A percentile compares a stretch with the other conserved stretches of the same genome.
These are phyloP conservation scores for Ichneumoninae sp. DNA, from an alignment of 2,888 invertebrate species.

Conservation along the genomic window DNA sequence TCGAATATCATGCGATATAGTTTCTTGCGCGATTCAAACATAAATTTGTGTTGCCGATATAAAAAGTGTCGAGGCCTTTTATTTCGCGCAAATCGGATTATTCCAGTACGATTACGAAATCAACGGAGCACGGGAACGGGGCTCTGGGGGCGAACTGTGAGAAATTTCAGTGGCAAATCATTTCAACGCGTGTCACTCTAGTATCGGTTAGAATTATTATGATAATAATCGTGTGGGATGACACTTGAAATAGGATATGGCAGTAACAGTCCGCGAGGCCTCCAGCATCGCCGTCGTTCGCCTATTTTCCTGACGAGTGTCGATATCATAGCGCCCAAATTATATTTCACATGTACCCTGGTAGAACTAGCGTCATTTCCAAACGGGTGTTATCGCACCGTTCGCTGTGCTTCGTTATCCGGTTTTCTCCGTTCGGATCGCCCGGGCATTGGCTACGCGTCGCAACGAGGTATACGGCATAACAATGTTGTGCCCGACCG, in stretches of 20 bases:
- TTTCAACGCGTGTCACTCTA: background rate
- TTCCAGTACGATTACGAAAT: background rate
- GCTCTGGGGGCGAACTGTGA: too few species aligned
- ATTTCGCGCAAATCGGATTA: too few species aligned
- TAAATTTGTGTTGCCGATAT: too few species aligned
- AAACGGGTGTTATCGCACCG: slow-evolving; percentile 15
- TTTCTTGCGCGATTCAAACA: too few species aligned
- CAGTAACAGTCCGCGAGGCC: background rate
- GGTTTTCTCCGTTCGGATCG: background rate
- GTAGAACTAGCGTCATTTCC: slow-evolving; percentile 15
- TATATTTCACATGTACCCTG: slow-evolving; percentile 33
- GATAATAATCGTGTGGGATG: background rate
- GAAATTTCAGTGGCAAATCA: background rate
- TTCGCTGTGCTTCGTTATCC: slow-evolving; percentile 15
- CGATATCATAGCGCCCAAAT: slow-evolving; percentile 51
- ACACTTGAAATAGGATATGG: slow-evolving; percentile 8
- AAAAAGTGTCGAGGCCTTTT: too few species aligned
- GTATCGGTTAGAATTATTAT: background rate
- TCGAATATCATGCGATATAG: too few species aligned
- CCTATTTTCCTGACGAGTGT: slow-evolving; percentile 39
- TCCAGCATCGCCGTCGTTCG: background rate
- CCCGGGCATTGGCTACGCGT: background rate
- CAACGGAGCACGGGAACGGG: too few species aligned
- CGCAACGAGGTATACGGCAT: background rate
- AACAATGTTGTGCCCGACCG: background rate